Evolutionary conservation across 2,888 invertebrate genomes (phyloP).

Genomic region (Orthosia incerta): DNA sequence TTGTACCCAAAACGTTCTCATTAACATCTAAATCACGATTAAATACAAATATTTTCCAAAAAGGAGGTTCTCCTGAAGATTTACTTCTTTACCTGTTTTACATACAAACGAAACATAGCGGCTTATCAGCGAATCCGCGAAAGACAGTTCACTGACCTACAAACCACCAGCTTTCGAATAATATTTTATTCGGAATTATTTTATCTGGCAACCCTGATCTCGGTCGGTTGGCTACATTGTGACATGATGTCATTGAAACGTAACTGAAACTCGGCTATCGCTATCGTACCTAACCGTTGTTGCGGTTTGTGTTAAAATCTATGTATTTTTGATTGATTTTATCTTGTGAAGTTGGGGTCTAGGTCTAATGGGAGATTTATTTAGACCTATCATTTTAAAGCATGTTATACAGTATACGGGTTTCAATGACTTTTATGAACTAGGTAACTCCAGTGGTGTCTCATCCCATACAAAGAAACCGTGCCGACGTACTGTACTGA

Average conservation of each 20-base stretch:
- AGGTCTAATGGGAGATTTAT: neutral
- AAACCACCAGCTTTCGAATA: conserved; percentile 49
- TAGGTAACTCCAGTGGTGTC: no score
- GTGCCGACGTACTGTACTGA: no score
- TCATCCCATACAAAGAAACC: no score
- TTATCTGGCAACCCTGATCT: conserved; percentile 62
- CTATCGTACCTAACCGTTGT: conserved; percentile 40
- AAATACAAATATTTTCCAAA: neutral
- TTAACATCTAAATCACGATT: neutral
- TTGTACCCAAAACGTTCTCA: neutral
- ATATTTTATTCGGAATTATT: conserved; percentile 48
- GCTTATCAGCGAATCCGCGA: conserved; percentile 16
- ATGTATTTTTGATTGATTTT: neutral
- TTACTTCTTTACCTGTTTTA: conserved; percentile 19
- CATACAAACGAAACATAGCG: conserved; percentile 30
- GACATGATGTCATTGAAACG: conserved; percentile 65
- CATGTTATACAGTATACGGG: neutral
- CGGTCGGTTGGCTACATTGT: conserved; percentile 59
- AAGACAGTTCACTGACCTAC: conserved; percentile 51
- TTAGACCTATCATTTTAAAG: neutral
- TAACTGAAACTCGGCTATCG: conserved; percentile 58
- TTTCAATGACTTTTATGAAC: no score
- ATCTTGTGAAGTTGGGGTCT: neutral
- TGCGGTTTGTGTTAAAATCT: conserved; percentile 47
- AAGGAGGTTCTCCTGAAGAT: conserved; percentile 8